Conservation (phyloP, 2,888 invertebrate species). For the Megamerina dolium region DNA sequence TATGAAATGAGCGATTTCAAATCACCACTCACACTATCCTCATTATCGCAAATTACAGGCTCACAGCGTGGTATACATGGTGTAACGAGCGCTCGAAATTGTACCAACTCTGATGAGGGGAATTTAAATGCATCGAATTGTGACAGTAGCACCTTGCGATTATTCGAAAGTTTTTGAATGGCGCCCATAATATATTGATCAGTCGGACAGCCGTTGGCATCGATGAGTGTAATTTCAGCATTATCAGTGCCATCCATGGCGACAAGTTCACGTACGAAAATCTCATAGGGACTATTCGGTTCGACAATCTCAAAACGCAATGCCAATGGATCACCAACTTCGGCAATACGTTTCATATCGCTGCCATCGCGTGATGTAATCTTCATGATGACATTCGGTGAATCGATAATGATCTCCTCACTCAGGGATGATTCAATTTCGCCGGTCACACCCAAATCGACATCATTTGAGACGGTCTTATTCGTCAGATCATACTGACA, state of each 20-base stretch:
- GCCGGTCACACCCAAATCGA: slow-evolving; percentile 81
- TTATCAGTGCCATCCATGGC: slow-evolving; percentile 92
- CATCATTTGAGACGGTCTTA: slow-evolving; percentile 89
- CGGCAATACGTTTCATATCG: slow-evolving; percentile 79
- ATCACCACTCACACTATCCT: slow-evolving; percentile 55
- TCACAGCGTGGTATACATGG: slow-evolving; percentile 91
- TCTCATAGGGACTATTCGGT: slow-evolving; percentile 89
- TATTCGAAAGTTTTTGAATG: slow-evolving; percentile 72
- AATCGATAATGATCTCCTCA: slow-evolving; percentile 88
- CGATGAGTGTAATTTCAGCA: slow-evolving; percentile 87
- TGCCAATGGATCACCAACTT: slow-evolving; percentile 88
- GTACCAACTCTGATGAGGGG: slow-evolving; percentile 90
- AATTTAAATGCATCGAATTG: slow-evolving; percentile 96
- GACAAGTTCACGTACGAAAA: slow-evolving; percentile 87
- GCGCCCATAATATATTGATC: slow-evolving; percentile 95
- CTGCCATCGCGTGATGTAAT: slow-evolving; percentile 81
- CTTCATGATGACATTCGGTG: slow-evolving; percentile 92
- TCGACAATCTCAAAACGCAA: slow-evolving; percentile 89
- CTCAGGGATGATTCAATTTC: slow-evolving; percentile 81
- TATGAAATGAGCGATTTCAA: slow-evolving; percentile 77
- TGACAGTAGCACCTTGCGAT: slow-evolving; percentile 79
- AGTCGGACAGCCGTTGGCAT: slow-evolving; percentile 86
- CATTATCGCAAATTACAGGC: slow-evolving; percentile 84
- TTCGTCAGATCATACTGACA: slow-evolving; percentile 93
- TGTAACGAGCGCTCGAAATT: slow-evolving; percentile 89